Base-by-base conservation (phyloP, 2,888 invertebrate genomes). In the Thymelicus lineola region DNA sequence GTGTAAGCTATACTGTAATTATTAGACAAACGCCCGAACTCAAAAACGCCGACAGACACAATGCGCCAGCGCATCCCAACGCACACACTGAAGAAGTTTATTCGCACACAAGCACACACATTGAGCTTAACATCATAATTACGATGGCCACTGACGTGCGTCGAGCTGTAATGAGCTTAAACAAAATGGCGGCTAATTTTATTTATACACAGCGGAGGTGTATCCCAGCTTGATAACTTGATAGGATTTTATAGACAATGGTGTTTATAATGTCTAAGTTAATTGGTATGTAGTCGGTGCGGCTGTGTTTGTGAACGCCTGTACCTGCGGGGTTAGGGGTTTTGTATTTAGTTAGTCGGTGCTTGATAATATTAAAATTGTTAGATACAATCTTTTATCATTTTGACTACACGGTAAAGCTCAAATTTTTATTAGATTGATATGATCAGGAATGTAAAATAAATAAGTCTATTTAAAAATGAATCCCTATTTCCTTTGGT, bases 111-210 rank as follows among this genome's bases (percentile, higher is more conserved):
- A 82, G 85, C 86, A 86, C 76, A 76, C 74, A 74, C 67, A 64
- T 71, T 63, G 75, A 68, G 70, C 64, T 75, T 82, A 85, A 87
- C 91, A 88, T 90, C 87, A 89, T 93, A 93, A 93, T 93, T 92
- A 93, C 86, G 85, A 86, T 86, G 86, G 86, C 88, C 91, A 88
- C 85, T 89, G 91, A 92, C 93, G 91, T 89, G 92, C 90, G 91
- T 88, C 89, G 89, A 87, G 87, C 86, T 91, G 91, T 92, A 91
- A 93, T 92, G 88, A 90, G 91, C 89, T 86, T 88, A 87, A 90
- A 91, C 91, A 93, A 93, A 93, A 93, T 93, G 93, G 93, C 91
- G 82, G 87, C 86, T 86, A 87, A 89, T 88, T 89, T 89, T 88
- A 81, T 86, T 90, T 87, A 84, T 87, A 83, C 82, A 73, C 75